These are phyloP conservation scores for Lasioglossum vierecki DNA, from an alignment of 2,888 invertebrate species.

Conservation along the genomic window DNA sequence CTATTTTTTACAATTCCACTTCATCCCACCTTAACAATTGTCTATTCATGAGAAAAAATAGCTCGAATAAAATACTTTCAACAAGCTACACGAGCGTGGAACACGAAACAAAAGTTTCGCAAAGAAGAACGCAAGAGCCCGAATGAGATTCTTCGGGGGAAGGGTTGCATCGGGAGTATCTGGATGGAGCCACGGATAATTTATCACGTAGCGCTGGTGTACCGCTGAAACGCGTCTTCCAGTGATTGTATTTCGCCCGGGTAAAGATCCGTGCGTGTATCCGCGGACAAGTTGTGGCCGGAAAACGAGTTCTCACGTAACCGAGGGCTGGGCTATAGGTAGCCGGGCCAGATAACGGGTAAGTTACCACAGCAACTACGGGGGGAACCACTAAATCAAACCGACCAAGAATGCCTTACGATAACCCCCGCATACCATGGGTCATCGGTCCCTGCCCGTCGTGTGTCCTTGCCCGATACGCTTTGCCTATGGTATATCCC, in stretches of 20 bases:
- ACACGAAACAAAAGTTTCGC: background rate
- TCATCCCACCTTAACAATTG: background rate
- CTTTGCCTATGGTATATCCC: slow-evolving; percentile 25
- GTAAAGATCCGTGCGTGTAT: background rate
- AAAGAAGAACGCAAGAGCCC: background rate
- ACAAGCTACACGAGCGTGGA: background rate
- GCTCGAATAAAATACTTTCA: background rate
- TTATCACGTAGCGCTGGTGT: background rate
- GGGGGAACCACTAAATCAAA: slow-evolving; percentile 66
- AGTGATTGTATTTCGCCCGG: background rate
- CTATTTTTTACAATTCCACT: too few relatives aligned
- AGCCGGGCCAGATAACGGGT: slow-evolving; percentile 42
- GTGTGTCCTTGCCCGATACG: slow-evolving; percentile 13
- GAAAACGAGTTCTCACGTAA: slow-evolving; percentile 38
- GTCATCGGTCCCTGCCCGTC: slow-evolving; percentile 61
- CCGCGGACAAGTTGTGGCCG: background rate
- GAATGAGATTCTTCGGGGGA: background rate
- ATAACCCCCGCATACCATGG: slow-evolving; percentile 70
- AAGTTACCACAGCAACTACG: slow-evolving; percentile 45
- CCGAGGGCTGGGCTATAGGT: background rate
- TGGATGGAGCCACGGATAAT: background rate
- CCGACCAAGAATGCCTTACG: slow-evolving; percentile 70
- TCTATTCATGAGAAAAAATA: background rate
- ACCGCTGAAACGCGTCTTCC: background rate
- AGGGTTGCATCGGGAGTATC: background rate